These are phyloP conservation scores for Magallana angulata DNA, from an alignment of 1,140 invertebrate genomes.

Conservation along the genomic window DNA sequence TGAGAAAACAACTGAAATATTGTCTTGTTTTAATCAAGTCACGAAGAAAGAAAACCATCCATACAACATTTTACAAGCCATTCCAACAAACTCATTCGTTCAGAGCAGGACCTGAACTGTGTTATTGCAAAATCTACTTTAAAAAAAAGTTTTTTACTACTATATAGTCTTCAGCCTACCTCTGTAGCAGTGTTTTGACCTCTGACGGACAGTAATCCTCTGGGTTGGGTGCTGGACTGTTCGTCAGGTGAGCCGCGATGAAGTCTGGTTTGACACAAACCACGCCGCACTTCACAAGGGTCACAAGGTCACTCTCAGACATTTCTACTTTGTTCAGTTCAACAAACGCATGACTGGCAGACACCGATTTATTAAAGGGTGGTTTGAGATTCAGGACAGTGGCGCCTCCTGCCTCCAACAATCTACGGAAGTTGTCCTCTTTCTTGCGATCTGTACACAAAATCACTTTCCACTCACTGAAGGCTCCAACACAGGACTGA, in stretches of 20 bases:
- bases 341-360: slow-evolving; percentile 83
- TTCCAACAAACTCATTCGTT: too few species aligned
- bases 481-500: slow-evolving; percentile 82
- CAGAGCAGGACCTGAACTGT: too few species aligned
- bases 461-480: slow-evolving; percentile 85
- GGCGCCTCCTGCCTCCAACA: slow-evolving; percentile 88
- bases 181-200: slow-evolving; percentile 58
- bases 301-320: slow-evolving; percentile 80
- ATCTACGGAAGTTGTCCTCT: slow-evolving; percentile 84
- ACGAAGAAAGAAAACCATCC: too few species aligned
- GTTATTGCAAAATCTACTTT: background rate
- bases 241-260: slow-evolving; percentile 81
- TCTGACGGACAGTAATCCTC: slow-evolving; percentile 75
- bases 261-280: slow-evolving; percentile 82
- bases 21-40: too few species aligned
- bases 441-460: slow-evolving; percentile 85
- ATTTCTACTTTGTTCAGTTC: slow-evolving; percentile 80
- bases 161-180: slow-evolving; percentile 51
- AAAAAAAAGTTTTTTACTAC: too few species aligned
- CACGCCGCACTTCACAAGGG: slow-evolving; percentile 77
- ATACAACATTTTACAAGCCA: too few species aligned
- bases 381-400: slow-evolving; percentile 82
- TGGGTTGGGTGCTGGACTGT: slow-evolving; percentile 76
- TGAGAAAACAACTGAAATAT: too few species aligned
- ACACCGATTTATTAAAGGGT: slow-evolving; percentile 70